Percentiles rank a stretch among this genome's conserved stretches.
Conservation (phyloP, 2,113 vertebrate species). For the Plotosus lineatus region DNA sequence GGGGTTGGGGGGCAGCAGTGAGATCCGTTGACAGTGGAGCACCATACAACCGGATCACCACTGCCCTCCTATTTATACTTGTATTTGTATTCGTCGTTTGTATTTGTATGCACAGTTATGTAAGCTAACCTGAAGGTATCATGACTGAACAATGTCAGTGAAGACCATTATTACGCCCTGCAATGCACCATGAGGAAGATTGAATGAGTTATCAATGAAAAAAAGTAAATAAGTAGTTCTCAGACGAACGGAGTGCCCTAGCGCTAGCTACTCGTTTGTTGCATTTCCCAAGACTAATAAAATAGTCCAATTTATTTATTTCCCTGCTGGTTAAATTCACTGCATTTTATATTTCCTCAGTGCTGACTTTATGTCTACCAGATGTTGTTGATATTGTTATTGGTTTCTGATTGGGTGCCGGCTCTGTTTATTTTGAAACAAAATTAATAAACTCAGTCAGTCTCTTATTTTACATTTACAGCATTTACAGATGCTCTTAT, state of each 20-base stretch:
- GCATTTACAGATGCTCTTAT: too few species aligned
- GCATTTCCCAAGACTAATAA: constrained; percentile 21
- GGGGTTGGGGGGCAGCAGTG: too few species aligned
- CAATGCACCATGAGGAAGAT: constrained; percentile 13
- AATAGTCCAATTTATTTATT: constrained; percentile 43
- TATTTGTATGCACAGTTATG: too few species aligned
- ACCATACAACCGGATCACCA: too few species aligned
- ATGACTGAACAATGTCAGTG: constrained; percentile 16
- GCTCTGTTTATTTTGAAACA: constrained; percentile 34
- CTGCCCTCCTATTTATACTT: too few species aligned
- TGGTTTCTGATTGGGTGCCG: constrained; percentile 43
- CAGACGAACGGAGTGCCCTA: background rate
- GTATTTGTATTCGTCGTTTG: too few species aligned
- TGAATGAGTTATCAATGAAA: constrained; percentile 5
- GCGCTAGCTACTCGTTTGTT: background rate
- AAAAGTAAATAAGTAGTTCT: constrained; percentile 10
- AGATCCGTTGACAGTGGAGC: too few species aligned
- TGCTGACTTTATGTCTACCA: constrained; percentile 13
- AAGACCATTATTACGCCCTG: background rate
- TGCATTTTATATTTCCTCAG: constrained; percentile 23
- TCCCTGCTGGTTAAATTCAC: constrained; percentile 41
- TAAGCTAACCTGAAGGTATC: background rate
- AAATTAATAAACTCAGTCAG: too few species aligned
- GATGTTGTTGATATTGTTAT: constrained; percentile 41
- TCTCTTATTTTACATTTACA: too few species aligned